Evolutionary conservation across 1,140 invertebrate genomes (phyloP), one percentile per base, ranked within the genome.

Genomic region (Mamestra configurata): DNA sequence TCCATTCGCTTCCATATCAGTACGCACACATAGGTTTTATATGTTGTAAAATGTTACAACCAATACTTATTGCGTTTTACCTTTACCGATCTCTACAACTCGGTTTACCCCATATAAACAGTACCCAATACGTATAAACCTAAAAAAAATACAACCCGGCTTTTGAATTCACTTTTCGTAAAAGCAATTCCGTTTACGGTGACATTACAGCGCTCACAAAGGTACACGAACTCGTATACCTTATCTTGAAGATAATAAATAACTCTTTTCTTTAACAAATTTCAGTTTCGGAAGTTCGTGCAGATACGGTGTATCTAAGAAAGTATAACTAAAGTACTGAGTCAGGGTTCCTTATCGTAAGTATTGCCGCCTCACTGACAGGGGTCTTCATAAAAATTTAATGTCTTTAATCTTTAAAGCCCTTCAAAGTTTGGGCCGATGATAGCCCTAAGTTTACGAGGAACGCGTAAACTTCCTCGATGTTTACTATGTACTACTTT

Each of bases 341-440:
- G 35, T 82, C 79, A 82, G 82, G 61, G 61, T 84, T 83, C 79
- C 84, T 88, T 90, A 88, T 86, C 87, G 80, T 82, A 82, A 82
- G 81, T 82, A 84, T 85, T 85, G 80, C 84, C 84, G 87, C 78
- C 82, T 84, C 84, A 86, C 73, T 86, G 86, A 86, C 84, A 87
- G 86, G 84, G 85, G 86, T 84, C 77, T 85, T 84, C 88, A 90
- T 89, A 90, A 90, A 91, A 89, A 84, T 92, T 89, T 90, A 90
- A 92, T 89, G 83, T 83, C 82, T 86, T 86, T 91, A 91, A 90
- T 90, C 87, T 89, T 90, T 88, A 88, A 89, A 87, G 80, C 86
- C 79, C 80, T 85, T 77, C 80, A 79, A 89, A 88, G 79, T 89
- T 86, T 85, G 82, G 87, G 83, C 82, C 78, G 81, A 82, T 86